Evolutionary conservation across 2,888 invertebrate species (phyloP).

Genomic region (Stenurella melanura): DNA sequence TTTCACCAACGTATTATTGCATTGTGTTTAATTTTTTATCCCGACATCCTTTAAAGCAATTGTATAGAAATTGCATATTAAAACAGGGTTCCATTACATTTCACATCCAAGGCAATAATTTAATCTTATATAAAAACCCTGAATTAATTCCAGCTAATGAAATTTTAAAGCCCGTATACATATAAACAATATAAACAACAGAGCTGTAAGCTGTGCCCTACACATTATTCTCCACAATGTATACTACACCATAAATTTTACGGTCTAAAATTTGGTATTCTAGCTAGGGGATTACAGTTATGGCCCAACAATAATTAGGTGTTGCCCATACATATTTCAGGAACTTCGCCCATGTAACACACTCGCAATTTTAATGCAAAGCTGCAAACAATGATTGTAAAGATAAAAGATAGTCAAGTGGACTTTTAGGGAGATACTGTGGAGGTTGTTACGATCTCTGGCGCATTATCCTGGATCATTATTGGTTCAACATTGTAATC

Average conservation of each 20-base stretch:
- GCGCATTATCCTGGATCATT: constrained; percentile 26
- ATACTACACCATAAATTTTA: constrained; percentile 50
- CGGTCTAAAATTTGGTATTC: constrained; percentile 63
- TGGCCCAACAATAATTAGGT: constrained; percentile 66
- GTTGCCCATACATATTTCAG: constrained; percentile 65
- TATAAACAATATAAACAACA: constrained; percentile 32
- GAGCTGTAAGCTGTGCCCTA: constrained; percentile 34
- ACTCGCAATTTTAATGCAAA: constrained; percentile 49
- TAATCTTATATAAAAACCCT: constrained; percentile 29
- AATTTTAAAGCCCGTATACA: constrained; percentile 37
- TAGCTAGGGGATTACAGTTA: constrained; percentile 64
- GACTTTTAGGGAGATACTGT: constrained; percentile 36
- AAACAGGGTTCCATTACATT: not conserved
- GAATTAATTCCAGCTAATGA: constrained; percentile 36
- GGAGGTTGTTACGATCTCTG: constrained; percentile 24
- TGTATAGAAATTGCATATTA: not conserved
- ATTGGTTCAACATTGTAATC: constrained; percentile 13
- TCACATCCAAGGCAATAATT: constrained; percentile 1
- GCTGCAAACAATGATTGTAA: constrained; percentile 41
- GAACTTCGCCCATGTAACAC: constrained; percentile 56
- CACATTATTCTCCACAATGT: constrained; percentile 42
- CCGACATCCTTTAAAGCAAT: not conserved
- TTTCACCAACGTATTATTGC: not conserved
- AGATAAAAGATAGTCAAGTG: constrained; percentile 44
- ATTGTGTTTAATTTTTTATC: not conserved